phyloP scores from a whole-genome alignment of 2,113 vertebrate species.

The Gasterosteus aculeatus region DNA sequence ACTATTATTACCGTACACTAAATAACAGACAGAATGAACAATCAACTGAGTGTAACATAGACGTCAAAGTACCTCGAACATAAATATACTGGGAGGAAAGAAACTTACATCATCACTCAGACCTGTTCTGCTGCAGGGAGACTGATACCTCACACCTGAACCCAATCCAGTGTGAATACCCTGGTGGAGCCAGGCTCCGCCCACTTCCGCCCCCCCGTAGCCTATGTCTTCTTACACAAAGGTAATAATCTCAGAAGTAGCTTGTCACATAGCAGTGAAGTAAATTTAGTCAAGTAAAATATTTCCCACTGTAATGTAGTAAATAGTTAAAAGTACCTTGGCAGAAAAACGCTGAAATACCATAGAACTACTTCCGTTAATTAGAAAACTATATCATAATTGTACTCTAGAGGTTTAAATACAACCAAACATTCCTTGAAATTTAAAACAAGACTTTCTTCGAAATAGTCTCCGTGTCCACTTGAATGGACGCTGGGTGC shows the following conservation, averaged over 20 bases:
- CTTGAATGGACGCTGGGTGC: no score
- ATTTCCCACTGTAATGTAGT: not conserved
- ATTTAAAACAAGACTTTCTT: not conserved
- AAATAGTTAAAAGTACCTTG: not conserved
- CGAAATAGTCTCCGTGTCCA: not conserved
- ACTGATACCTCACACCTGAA: not conserved
- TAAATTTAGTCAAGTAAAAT: not conserved
- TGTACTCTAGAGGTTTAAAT: not conserved
- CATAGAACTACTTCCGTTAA: not conserved
- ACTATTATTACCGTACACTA: not conserved
- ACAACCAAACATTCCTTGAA: not conserved
- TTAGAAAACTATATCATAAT: not conserved
- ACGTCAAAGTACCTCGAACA: not conserved
- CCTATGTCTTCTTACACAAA: no score
- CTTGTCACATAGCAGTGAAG: not conserved
- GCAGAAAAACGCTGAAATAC: not conserved
- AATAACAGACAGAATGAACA: not conserved
- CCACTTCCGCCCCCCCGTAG: not conserved
- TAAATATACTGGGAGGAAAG: not conserved
- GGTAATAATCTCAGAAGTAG: not conserved
- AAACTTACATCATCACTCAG: not conserved
- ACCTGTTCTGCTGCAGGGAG: not conserved
- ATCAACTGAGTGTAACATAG: not conserved
- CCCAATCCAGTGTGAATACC: not conserved
- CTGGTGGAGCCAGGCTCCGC: not conserved